A percentile compares a stretch with the other conserved stretches of the same genome.
These are phyloP conservation scores for Paraplagusia blochii DNA, from an alignment of 2,113 vertebrate species.

Conservation along the genomic window DNA sequence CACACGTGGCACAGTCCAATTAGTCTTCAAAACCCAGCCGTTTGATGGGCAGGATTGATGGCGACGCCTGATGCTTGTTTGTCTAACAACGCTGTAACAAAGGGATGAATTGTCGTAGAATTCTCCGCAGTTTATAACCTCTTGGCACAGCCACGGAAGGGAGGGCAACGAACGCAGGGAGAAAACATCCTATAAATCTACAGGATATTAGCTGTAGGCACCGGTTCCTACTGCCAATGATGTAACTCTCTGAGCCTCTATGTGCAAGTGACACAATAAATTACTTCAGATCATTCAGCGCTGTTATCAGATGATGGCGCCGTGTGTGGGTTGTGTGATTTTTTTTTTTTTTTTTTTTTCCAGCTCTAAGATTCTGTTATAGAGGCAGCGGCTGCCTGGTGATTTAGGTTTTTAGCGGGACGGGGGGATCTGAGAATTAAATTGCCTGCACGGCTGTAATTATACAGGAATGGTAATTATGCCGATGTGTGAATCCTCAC, in stretches of 20 bases:
- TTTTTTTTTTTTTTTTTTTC: not conserved
- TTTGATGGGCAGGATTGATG: constrained; percentile 54
- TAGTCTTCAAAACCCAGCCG: constrained; percentile 42
- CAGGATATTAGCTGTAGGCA: constrained; percentile 71
- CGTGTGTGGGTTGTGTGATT: constrained; percentile 64
- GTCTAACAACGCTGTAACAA: constrained; percentile 52
- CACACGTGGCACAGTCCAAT: constrained; percentile 54
- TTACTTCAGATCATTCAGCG: constrained; percentile 60
- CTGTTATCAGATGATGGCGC: constrained; percentile 64
- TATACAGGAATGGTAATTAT: constrained; percentile 35
- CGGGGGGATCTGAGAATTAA: constrained; percentile 42
- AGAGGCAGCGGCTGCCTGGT: constrained; percentile 27
- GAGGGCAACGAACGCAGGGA: constrained; percentile 48
- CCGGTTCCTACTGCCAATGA: constrained; percentile 62
- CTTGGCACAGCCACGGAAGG: constrained; percentile 59
- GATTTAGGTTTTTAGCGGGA: constrained; percentile 46
- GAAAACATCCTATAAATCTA: constrained; percentile 70
- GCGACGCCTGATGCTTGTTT: constrained; percentile 53
- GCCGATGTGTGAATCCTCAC: constrained; percentile 29
- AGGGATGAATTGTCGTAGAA: constrained; percentile 53
- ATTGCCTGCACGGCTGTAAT: constrained; percentile 32
- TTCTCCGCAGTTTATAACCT: constrained; percentile 55
- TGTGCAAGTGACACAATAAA: constrained; percentile 71
- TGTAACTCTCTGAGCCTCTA: constrained; percentile 67
- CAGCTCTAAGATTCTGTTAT: constrained; percentile 54